Percentiles rank a stretch among this genome's conserved stretches.
These are phyloP conservation scores for Diarsia rubi DNA, from an alignment of 2,888 invertebrate species.

Conservation along the genomic window DNA sequence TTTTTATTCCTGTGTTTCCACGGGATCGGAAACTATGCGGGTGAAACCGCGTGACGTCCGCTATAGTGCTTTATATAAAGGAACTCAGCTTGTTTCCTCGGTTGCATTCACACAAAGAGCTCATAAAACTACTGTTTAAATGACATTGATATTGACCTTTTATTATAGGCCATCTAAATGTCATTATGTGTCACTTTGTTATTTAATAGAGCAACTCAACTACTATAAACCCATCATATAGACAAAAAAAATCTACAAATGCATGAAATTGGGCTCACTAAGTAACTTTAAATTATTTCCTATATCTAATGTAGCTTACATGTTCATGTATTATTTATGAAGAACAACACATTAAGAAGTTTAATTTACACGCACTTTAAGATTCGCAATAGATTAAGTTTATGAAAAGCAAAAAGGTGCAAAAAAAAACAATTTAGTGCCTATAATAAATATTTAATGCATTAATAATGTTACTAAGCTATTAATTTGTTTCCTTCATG, in stretches of 20 bases:
- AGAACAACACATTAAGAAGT: background rate
- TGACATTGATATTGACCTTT: background rate
- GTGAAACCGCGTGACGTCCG: too few species aligned
- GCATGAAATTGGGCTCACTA: conserved; percentile 7
- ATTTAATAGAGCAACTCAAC: background rate
- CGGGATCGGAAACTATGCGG: too few species aligned
- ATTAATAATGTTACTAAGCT: background rate
- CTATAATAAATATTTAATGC: background rate
- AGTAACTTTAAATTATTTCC: conserved; percentile 36
- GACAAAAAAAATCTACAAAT: background rate
- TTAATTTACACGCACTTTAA: too few species aligned
- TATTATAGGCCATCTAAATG: conserved; percentile 1
- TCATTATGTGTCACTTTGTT: conserved; percentile 5
- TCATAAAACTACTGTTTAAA: background rate
- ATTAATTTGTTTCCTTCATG: too few species aligned
- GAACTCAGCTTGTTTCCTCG: too few species aligned
- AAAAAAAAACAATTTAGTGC: too few species aligned
- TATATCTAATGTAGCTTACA: background rate
- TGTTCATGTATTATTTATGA: background rate
- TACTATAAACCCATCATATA: conserved; percentile 26
- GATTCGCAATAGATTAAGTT: background rate
- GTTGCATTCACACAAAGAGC: background rate
- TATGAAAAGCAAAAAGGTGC: background rate
- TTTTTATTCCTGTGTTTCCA: too few species aligned
- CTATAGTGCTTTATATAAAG: too few species aligned